Evolutionary conservation across 2,113 vertebrate species (phyloP).

Genomic region (Hypocryptadius cinnamomeus): DNA sequence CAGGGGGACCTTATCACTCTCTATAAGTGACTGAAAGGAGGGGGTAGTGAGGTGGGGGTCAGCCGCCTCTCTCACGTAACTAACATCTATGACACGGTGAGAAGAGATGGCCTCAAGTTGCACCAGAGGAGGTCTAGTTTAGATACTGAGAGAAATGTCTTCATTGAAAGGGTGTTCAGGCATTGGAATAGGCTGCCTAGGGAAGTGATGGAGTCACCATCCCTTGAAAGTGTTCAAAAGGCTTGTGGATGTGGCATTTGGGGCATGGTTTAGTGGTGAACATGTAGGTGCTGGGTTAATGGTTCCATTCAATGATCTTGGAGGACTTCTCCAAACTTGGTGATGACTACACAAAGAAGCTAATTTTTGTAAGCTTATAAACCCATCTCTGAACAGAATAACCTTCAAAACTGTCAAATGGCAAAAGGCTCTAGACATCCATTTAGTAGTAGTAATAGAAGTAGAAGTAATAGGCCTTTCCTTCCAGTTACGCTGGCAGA

Average conservation of each 20-base stretch:
- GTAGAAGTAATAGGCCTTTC: background rate
- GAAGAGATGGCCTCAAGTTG: background rate
- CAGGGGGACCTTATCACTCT: background rate
- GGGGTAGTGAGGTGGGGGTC: rapidly evolving
- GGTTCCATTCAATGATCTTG: no score
- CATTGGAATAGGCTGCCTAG: background rate
- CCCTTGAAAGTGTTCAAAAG: background rate
- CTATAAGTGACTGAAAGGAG: background rate
- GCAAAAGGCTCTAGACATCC: background rate
- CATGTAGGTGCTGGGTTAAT: rapidly evolving
- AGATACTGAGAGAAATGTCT: background rate
- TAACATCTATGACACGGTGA: background rate
- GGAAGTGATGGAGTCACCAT: background rate
- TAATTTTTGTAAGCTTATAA: background rate
- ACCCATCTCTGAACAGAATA: background rate
- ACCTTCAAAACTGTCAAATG: background rate
- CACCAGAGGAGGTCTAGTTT: no score
- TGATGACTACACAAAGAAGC: background rate
- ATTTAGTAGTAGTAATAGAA: no score
- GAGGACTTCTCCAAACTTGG: background rate
- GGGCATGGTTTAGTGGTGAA: no score
- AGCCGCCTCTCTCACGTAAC: rapidly evolving
- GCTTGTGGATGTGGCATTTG: background rate
- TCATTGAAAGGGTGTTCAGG: background rate
- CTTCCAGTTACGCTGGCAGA: background rate